These are phyloP conservation scores for Lithobates pipiens DNA, from an alignment of 2,797 vertebrate species.

Conservation along the genomic window DNA sequence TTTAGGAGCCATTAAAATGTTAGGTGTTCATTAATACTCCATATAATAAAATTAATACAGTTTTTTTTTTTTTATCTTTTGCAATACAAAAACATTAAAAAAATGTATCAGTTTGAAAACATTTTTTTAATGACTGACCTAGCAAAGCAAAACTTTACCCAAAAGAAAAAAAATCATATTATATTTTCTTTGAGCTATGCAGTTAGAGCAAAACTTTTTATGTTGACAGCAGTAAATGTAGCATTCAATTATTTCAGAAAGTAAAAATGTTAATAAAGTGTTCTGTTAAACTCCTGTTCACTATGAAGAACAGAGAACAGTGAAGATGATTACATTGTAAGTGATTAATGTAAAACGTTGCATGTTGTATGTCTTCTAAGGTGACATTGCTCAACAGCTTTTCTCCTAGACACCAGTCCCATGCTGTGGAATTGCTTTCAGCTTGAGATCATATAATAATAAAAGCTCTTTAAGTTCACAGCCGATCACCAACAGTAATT, in stretches of 20 bases:
- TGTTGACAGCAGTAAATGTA: conserved; percentile 27
- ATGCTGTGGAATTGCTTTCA: conserved; percentile 12
- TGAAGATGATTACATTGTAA: conserved; percentile 44
- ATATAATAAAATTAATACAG: too few relatives aligned
- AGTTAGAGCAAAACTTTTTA: conserved; percentile 7
- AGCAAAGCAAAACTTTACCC: conserved; percentile 7
- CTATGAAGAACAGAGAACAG: conserved; percentile 5
- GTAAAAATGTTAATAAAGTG: conserved; percentile 31
- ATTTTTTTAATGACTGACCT: background rate
- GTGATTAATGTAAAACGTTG: conserved; percentile 38
- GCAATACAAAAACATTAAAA: background rate
- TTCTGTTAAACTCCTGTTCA: conserved; percentile 25
- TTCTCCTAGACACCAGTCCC: background rate
- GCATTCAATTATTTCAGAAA: conserved; percentile 14
- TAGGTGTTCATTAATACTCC: too few relatives aligned
- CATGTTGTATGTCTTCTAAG: conserved; percentile 32
- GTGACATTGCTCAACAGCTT: conserved; percentile 38
- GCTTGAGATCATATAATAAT: conserved; percentile 5
- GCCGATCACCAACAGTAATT: background rate
- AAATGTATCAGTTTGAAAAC: background rate
- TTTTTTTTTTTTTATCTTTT: too few relatives aligned
- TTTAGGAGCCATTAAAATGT: too few relatives aligned
- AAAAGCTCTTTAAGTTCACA: conserved; percentile 6
- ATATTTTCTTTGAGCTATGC: conserved; percentile 2
- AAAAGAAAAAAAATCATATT: background rate